Base-by-base conservation (phyloP, 35 echinoderm and acorn worm genomes). In the Stichopus chloronotus region DNA sequence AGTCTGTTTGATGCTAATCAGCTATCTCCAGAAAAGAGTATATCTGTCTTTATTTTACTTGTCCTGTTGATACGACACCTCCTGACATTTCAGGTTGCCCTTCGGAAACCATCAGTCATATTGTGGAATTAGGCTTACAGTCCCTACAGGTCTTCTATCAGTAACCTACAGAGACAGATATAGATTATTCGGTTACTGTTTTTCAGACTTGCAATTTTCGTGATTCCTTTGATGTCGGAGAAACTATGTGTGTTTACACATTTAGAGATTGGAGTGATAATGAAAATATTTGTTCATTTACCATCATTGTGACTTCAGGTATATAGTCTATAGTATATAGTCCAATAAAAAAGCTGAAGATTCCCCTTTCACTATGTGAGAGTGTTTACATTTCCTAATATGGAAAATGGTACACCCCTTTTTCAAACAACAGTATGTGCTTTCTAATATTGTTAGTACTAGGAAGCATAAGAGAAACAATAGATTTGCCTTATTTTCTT, bases 221-320 rank as follows among this genome's bases (percentile, higher is more conserved):
- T 10, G 88, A 77, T 58, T 4, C 5, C 53, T 96, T 87, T 84
- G 17, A 24, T 77, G 24, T 91, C 1, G 93, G 95, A 5, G 56
- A 30, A 59, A 96, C 95, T n/a, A 8, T 17, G 5, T 94, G 94
- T 71, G 14, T 52, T 19, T 96, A 94, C 93, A 92, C 81, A 52
- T 84, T 91, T 76, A 88, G 61, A 20, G 95, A 96, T 92, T 79
- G 25, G 3, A 69, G 56, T 7, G 95, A 93, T 14, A 94, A 94
- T 25, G 5, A 22, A 11, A 78, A 43, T 52, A 24, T n/a, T 8
- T 5, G 94, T 93, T 78, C 7, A n/a, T n/a, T n/a, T n/a, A n/a
- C n/a, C n/a, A 83, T 96, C 55, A 81, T 83, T 86, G 89, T 96
- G 25, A 65, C 52, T 19, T 80, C 8, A 80, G 78, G 52, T 30